phyloP scores from a whole-genome alignment of 2,113 vertebrate species.

The Halcyon senegalensis region DNA sequence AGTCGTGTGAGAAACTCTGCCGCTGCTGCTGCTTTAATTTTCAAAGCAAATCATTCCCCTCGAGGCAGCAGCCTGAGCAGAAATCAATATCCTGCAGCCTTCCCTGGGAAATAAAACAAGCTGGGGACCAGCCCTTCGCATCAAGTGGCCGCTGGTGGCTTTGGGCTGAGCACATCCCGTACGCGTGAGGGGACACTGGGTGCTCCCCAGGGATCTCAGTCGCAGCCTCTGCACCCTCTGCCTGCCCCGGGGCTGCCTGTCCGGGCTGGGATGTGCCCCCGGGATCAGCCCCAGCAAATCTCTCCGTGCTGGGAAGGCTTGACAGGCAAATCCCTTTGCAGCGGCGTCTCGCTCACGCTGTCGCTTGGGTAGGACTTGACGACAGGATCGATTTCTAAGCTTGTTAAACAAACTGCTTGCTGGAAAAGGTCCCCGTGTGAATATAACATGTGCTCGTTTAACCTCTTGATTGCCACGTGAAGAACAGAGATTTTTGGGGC shows the following conservation, averaged over 20 bases:
- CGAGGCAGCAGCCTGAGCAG: not conserved
- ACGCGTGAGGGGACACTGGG: not conserved
- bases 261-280: not conserved
- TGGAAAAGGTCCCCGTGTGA: not conserved
- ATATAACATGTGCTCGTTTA: accelerated
- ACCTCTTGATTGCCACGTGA: not conserved
- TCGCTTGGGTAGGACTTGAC: accelerated
- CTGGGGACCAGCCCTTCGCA: not conserved
- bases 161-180: accelerated
- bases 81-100: not conserved
- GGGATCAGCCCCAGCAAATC: accelerated
- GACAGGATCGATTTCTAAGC: not conserved
- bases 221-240: accelerated
- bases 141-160: not conserved
- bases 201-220: not conserved
- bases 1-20: not conserved
- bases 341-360: accelerated
- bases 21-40: not conserved
- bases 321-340: not conserved
- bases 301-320: not conserved
- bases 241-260: not conserved
- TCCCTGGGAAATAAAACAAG: not conserved
- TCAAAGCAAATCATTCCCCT: not conserved
- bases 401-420: not conserved
- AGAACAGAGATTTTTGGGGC: accelerated